Percentiles rank a stretch among this genome's conserved stretches.
Conservation (phyloP, 2,113 vertebrate species). For the Macroglossus sobrinus region DNA sequence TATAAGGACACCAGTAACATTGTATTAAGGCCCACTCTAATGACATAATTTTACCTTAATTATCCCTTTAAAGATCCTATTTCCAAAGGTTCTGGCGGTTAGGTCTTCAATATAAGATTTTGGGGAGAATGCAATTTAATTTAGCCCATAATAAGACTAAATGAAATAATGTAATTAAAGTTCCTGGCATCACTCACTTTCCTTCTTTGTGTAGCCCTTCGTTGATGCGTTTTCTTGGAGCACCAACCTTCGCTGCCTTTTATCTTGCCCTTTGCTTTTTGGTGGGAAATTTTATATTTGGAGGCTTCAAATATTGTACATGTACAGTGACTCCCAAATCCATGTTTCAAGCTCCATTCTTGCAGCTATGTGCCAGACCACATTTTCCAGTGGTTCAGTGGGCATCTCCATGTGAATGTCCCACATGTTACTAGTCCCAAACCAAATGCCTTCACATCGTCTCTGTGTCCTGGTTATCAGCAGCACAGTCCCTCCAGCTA, state of each 20-base stretch:
- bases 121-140: not conserved
- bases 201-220: not conserved
- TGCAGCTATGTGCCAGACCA: not conserved
- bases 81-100: not conserved
- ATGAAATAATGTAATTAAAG: not conserved
- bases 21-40: not conserved
- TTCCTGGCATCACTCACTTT: not conserved
- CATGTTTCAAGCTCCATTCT: not conserved
- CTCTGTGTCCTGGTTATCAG: not conserved
- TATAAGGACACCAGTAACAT: not conserved
- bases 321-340: not conserved
- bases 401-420: accelerated
- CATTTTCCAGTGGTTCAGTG: not conserved
- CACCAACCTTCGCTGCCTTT: not conserved
- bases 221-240: not conserved
- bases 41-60: not conserved
- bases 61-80: not conserved
- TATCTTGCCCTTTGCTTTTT: not conserved
- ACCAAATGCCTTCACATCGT: not conserved
- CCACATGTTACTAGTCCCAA: not conserved
- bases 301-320: not conserved
- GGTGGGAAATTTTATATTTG: not conserved
- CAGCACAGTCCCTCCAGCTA: not conserved
- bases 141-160: not conserved
- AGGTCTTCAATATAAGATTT: not conserved